Conservation (phyloP, 2,113 vertebrate species). For the Coptodon rendalli region DNA sequence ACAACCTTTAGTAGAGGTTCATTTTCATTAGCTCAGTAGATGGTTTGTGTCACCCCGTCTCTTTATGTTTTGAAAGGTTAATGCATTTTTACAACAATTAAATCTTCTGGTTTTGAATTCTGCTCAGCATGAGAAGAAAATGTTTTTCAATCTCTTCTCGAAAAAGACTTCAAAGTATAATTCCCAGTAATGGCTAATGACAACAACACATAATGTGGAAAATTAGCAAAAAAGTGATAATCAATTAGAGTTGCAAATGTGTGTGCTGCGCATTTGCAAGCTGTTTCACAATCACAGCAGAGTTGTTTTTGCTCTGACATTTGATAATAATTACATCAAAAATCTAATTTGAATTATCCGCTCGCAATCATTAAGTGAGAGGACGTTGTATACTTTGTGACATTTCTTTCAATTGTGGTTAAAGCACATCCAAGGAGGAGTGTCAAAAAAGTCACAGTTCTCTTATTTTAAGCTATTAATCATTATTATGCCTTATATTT, state of each 20-base stretch:
- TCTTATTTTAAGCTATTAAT: neutral
- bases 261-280: neutral
- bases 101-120: neutral
- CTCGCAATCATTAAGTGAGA: neutral
- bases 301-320: neutral
- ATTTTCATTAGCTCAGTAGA: neutral
- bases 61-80: neutral
- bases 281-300: neutral
- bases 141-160: neutral
- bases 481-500: neutral
- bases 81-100: neutral
- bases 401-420: neutral
- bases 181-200: neutral
- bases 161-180: neutral
- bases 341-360: neutral
- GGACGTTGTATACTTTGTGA: neutral
- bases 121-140: neutral
- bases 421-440: neutral
- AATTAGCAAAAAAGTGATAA: neutral
- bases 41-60: neutral
- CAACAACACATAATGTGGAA: neutral
- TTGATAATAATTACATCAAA: neutral
- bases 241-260: slow-evolving; percentile 5
- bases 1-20: neutral
- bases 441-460: neutral